These are phyloP conservation scores for Pyxicephalus adspersus DNA, from an alignment of 2,113 vertebrate species.

Conservation along the genomic window DNA sequence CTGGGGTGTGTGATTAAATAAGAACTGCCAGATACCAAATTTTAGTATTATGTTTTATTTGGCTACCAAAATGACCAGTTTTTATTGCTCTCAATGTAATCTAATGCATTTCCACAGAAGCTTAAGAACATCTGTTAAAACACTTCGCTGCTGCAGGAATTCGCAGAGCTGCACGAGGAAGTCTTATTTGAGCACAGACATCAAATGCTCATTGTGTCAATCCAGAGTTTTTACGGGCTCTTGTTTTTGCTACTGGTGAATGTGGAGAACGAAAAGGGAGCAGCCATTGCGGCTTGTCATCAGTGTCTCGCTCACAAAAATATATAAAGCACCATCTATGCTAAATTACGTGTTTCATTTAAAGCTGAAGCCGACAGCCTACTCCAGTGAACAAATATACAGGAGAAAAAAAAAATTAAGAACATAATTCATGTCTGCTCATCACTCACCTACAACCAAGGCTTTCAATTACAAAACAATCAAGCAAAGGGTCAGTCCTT, in stretches of 20 bases:
- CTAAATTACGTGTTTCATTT: not conserved
- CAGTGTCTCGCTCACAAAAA: not conserved
- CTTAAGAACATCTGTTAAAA: slow-evolving; percentile 54
- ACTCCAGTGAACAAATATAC: too few relatives aligned
- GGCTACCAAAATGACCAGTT: slow-evolving; percentile 43
- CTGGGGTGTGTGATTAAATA: slow-evolving; percentile 29
- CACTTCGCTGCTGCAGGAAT: slow-evolving; percentile 43
- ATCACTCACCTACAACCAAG: too few relatives aligned
- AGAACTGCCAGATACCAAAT: slow-evolving; percentile 50
- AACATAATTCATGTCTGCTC: too few relatives aligned
- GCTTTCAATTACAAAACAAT: too few relatives aligned
- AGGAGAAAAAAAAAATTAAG: too few relatives aligned
- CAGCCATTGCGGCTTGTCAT: slow-evolving; percentile 4
- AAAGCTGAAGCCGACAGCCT: not conserved
- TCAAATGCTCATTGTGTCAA: slow-evolving; percentile 53
- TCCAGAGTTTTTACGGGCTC: not conserved
- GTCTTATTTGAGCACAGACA: slow-evolving; percentile 36
- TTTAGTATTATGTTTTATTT: slow-evolving; percentile 48
- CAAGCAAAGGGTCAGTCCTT: too few relatives aligned
- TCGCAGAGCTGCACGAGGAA: slow-evolving; percentile 44
- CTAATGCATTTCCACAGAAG: slow-evolving; percentile 50
- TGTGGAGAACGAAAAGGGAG: not conserved
- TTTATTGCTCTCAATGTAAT: slow-evolving; percentile 31
- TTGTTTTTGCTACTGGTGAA: slow-evolving; percentile 12
- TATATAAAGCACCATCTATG: not conserved